Percentiles rank a stretch among this genome's conserved stretches.
phyloP scores from a whole-genome alignment of 2,797 vertebrate species.

The Melanotaenia nigrans region DNA sequence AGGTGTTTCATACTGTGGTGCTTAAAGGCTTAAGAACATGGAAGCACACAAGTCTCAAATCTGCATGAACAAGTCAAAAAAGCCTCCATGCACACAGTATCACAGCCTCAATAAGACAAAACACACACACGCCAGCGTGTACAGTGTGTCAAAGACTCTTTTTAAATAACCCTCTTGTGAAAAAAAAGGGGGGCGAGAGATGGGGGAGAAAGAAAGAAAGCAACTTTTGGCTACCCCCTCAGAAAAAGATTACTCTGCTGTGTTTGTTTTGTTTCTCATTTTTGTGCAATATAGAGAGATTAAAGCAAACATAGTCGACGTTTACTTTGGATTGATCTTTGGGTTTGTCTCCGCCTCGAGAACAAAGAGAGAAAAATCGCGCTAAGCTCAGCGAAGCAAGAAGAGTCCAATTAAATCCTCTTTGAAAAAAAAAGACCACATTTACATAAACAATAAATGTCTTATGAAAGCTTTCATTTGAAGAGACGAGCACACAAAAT shows the following conservation, averaged over 20 bases:
- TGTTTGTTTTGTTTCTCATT: slow-evolving; percentile 36
- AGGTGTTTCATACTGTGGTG: neutral
- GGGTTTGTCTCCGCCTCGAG: slow-evolving; percentile 57
- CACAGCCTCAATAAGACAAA: slow-evolving; percentile 25
- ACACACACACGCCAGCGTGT: slow-evolving; percentile 39
- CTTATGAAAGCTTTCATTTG: slow-evolving; percentile 47
- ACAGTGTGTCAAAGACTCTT: slow-evolving; percentile 57
- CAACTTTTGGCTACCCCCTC: slow-evolving; percentile 50
- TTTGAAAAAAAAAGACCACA: slow-evolving; percentile 13
- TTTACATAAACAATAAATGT: slow-evolving; percentile 50
- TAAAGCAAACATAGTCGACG: slow-evolving; percentile 65
- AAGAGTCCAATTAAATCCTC: slow-evolving; percentile 66
- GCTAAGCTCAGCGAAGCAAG: slow-evolving; percentile 60
- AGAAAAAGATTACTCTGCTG: slow-evolving; percentile 60
- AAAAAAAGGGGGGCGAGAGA: neutral
- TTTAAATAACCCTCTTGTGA: slow-evolving; percentile 46
- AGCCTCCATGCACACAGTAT: neutral
- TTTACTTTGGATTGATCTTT: slow-evolving; percentile 74
- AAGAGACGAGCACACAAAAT: slow-evolving; percentile 47
- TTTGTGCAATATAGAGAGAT: slow-evolving; percentile 61
- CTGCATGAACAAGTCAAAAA: slow-evolving; percentile 10
- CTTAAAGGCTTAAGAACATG: neutral
- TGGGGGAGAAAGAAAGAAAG: neutral
- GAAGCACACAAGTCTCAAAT: neutral
- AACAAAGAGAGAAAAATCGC: slow-evolving; percentile 58